These are phyloP conservation scores for Flexamia atlantica DNA, from an alignment of 2,888 invertebrate genomes.

Conservation along the genomic window DNA sequence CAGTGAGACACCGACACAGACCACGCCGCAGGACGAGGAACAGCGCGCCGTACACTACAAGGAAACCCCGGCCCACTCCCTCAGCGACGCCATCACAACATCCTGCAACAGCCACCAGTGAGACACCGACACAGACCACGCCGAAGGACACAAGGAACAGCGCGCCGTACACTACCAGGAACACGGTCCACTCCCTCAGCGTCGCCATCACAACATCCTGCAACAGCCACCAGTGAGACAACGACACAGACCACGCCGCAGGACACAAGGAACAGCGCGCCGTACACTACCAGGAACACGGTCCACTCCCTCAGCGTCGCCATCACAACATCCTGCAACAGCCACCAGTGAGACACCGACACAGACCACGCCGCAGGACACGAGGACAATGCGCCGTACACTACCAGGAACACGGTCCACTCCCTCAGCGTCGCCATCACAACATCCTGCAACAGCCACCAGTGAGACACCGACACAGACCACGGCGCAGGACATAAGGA, in stretches of 20 bases:
- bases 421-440: slow-evolving; percentile 52
- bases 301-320: slow-evolving; percentile 50
- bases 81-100: slow-evolving; percentile 45
- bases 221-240: slow-evolving; percentile 34
- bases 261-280: slow-evolving; percentile 32
- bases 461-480: not conserved
- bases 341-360: slow-evolving; percentile 37
- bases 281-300: slow-evolving; percentile 53
- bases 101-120: slow-evolving; percentile 44
- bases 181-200: slow-evolving; percentile 52
- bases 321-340: slow-evolving; percentile 39
- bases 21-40: slow-evolving; percentile 38
- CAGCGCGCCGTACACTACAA: slow-evolving; percentile 43
- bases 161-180: slow-evolving; percentile 44
- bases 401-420: too few species aligned
- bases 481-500: slow-evolving; percentile 20
- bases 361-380: slow-evolving; percentile 17
- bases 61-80: slow-evolving; percentile 51
- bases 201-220: slow-evolving; percentile 56
- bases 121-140: slow-evolving; percentile 44
- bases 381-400: slow-evolving; percentile 43
- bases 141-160: slow-evolving; percentile 51
- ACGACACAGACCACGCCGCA: slow-evolving; percentile 30
- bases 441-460: not conserved
- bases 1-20: slow-evolving; percentile 45